A percentile compares a stretch with the other conserved stretches of the same genome.
phyloP scores from a whole-genome alignment of 1,140 invertebrate species.

The Penaeus japonicus region DNA sequence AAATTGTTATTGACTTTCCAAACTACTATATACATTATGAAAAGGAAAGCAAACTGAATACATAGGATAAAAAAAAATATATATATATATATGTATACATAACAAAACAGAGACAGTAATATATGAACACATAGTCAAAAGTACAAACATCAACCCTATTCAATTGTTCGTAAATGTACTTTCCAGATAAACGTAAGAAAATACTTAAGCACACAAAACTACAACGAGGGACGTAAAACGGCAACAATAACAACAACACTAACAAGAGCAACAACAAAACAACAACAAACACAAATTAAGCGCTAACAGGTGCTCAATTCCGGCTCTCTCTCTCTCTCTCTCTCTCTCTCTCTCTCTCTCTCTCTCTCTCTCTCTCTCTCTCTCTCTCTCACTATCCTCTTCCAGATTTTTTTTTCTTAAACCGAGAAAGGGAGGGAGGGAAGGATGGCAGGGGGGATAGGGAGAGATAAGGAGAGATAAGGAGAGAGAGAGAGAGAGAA shows the following conservation, averaged over 20 bases:
- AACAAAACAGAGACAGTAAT: neutral
- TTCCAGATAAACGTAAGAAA: too few relatives aligned
- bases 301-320: too few relatives aligned
- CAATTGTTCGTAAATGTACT: neutral
- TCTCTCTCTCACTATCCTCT: neutral
- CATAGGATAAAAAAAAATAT: neutral
- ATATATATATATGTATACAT: neutral
- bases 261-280: too few relatives aligned
- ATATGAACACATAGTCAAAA: neutral
- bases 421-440: neutral
- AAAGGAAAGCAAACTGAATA: neutral
- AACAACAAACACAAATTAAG: too few relatives aligned
- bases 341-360: neutral
- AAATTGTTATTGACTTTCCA: too few relatives aligned
- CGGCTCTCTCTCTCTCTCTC: too few relatives aligned
- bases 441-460: neutral
- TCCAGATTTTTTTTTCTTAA: too few relatives aligned
- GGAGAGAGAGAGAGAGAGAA: neutral
- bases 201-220: too few relatives aligned
- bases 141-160: neutral
- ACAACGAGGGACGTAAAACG: too few relatives aligned
- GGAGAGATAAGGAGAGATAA: neutral
- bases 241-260: too few relatives aligned
- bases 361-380: conserved; percentile 1
- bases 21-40: too few relatives aligned